Conservation (phyloP, 2,888 invertebrate genomes). For the Epiblema foenella region DNA sequence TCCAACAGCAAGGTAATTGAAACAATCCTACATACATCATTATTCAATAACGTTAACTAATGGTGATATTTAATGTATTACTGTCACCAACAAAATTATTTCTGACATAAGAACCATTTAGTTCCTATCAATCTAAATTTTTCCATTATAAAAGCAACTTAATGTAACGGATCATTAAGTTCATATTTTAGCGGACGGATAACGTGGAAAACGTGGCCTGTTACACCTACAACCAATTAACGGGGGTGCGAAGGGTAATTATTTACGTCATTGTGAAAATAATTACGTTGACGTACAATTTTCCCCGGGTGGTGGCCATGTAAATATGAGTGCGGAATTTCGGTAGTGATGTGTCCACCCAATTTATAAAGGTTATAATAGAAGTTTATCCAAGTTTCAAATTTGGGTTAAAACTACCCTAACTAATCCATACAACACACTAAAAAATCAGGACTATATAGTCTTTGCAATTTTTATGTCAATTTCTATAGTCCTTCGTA, state of each 20-base stretch:
- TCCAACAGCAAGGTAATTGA: not conserved
- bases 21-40: slow-evolving; percentile 7
- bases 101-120: slow-evolving; percentile 32
- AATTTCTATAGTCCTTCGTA: no score
- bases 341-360: not conserved
- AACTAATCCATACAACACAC: no score
- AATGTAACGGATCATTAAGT: not conserved
- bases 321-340: not conserved
- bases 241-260: slow-evolving; percentile 43
- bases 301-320: slow-evolving; percentile 4
- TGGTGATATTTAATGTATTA: slow-evolving; percentile 36
- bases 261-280: slow-evolving; percentile 36
- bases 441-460: no score
- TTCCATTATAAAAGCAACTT: not conserved
- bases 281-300: slow-evolving; percentile 35
- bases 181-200: not conserved
- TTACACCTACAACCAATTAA: slow-evolving; percentile 50
- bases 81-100: slow-evolving; percentile 40
- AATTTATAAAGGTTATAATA: no score
- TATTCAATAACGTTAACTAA: slow-evolving; percentile 24
- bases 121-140: not conserved
- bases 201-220: slow-evolving; percentile 39
- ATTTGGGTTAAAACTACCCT: no score
- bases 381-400: no score
- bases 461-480: no score